Percentiles rank a stretch among this genome's conserved stretches.
Evolutionary conservation across 2,113 vertebrate species (phyloP).

Genomic region (Pelecanus crispus): DNA sequence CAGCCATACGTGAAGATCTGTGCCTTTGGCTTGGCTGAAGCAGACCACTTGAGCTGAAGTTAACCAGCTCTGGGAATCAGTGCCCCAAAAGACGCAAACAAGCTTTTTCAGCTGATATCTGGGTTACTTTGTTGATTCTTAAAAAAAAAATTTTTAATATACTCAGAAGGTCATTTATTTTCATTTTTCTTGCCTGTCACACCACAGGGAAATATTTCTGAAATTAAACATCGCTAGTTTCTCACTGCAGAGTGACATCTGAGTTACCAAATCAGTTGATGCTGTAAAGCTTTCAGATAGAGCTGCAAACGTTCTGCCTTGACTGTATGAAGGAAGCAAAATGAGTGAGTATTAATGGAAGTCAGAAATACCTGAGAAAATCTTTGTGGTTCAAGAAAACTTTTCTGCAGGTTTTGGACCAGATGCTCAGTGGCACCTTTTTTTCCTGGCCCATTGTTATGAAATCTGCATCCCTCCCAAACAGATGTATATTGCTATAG

Average conservation of each 20-base stretch:
- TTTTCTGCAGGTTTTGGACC: background rate
- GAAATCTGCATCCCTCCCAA: background rate
- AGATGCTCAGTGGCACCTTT: background rate
- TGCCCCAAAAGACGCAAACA: background rate
- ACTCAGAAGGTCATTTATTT: background rate
- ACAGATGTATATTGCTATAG: background rate
- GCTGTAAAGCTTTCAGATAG: background rate
- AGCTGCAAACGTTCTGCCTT: background rate
- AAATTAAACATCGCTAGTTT: background rate
- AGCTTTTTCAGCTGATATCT: background rate
- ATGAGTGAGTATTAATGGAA: background rate
- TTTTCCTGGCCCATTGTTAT: background rate
- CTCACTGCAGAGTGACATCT: background rate
- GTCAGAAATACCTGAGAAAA: background rate
- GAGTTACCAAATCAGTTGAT: background rate
- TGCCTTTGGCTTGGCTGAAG: background rate
- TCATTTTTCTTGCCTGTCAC: background rate
- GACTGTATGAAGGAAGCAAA: background rate
- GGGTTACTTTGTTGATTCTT: background rate
- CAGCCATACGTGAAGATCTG: fast-evolving
- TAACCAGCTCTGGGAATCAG: fast-evolving
- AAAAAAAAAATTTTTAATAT: too few species aligned
- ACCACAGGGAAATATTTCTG: background rate
- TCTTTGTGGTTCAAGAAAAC: background rate
- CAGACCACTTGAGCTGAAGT: background rate